Evolutionary conservation across 2,797 vertebrate species (phyloP).

Genomic region (Spondyliosoma cantharus): DNA sequence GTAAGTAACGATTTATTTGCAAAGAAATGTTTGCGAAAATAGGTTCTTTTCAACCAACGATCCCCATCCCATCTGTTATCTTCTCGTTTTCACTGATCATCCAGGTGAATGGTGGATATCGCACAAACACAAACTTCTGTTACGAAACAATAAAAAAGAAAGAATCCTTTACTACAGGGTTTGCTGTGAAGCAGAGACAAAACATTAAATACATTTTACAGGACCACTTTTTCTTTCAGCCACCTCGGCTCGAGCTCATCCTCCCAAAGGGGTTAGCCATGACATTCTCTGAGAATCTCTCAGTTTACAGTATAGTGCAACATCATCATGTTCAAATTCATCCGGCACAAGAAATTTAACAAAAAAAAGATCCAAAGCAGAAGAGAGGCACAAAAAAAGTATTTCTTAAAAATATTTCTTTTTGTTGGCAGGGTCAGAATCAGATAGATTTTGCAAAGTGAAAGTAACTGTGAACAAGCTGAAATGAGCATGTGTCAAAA

Average conservation of each 20-base stretch:
- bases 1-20: slow-evolving; percentile 54
- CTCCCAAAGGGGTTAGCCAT: slow-evolving; percentile 58
- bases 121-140: slow-evolving; percentile 18
- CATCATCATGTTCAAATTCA: slow-evolving; percentile 65
- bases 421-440: slow-evolving; percentile 30
- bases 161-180: slow-evolving; percentile 15
- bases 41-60: slow-evolving; percentile 36
- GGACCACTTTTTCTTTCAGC: slow-evolving; percentile 49
- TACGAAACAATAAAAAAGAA: slow-evolving; percentile 6
- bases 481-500: slow-evolving; percentile 36
- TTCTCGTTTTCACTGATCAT: slow-evolving; percentile 32
- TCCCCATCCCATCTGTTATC: slow-evolving; percentile 22
- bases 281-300: slow-evolving; percentile 78
- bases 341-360: slow-evolving; percentile 58
- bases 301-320: slow-evolving; percentile 82
- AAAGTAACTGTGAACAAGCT: slow-evolving; percentile 27
- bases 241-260: slow-evolving; percentile 57
- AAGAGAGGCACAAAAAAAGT: slow-evolving; percentile 7
- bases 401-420: background rate
- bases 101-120: slow-evolving; percentile 32
- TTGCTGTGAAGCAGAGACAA: slow-evolving; percentile 40
- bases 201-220: slow-evolving; percentile 54
- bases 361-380: slow-evolving; percentile 20
- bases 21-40: slow-evolving; percentile 51
- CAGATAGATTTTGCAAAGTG: background rate